These are phyloP conservation scores for Saimiri boliviensis DNA, from an alignment of 2,113 vertebrate species.

Conservation along the genomic window DNA sequence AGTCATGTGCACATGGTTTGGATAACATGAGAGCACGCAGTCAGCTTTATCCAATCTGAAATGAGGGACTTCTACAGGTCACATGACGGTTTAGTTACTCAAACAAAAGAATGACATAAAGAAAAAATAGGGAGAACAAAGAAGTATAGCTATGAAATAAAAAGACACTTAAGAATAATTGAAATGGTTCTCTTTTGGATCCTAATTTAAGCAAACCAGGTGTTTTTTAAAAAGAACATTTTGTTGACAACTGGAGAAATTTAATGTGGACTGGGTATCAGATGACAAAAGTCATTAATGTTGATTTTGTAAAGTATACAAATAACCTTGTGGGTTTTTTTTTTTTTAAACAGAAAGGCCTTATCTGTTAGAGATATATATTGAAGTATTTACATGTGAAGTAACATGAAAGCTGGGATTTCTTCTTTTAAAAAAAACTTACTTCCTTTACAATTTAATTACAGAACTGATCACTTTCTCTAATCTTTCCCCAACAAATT, in stretches of 20 bases:
- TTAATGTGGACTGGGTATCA: not conserved
- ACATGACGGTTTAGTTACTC: not conserved
- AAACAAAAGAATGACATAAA: not conserved
- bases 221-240: not conserved
- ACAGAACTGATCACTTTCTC: not conserved
- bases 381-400: not conserved
- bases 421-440: not conserved
- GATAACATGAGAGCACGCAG: not conserved
- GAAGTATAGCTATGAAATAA: not conserved
- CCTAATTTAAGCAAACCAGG: not conserved
- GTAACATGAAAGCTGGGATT: not conserved
- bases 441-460: not conserved
- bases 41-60: not conserved
- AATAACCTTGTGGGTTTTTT: not conserved
- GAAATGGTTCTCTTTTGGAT: not conserved
- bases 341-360: not conserved
- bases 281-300: not conserved
- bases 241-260: not conserved
- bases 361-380: not conserved
- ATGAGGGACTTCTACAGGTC: not conserved
- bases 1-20: not conserved
- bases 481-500: not conserved
- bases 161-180: conserved; percentile 15
- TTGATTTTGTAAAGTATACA: not conserved
- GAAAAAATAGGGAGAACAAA: not conserved